These are phyloP conservation scores for Pogonophryne albipinna DNA, from an alignment of 2,797 vertebrate species.

Conservation along the genomic window DNA sequence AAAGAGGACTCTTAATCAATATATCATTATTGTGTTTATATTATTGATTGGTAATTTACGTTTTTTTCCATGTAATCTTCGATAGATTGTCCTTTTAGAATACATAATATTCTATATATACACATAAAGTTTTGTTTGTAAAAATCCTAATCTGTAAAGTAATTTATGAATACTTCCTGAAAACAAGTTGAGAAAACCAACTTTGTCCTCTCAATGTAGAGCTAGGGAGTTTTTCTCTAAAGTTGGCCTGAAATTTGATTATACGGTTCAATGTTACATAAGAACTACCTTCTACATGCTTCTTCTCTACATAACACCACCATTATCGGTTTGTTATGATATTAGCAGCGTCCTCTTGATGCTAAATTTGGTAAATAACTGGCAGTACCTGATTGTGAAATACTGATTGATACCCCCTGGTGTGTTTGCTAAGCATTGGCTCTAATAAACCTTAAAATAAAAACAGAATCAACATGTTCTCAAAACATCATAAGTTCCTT, in stretches of 20 bases:
- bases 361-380: slow-evolving; percentile 2
- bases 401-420: background rate
- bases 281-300: too few relatives aligned
- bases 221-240: background rate
- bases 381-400: background rate
- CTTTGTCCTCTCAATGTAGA: background rate
- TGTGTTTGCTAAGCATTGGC: slow-evolving; percentile 12
- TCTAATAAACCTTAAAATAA: background rate
- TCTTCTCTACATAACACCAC: background rate
- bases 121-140: background rate
- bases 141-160: background rate
- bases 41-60: background rate
- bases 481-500: slow-evolving; percentile 4
- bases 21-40: background rate
- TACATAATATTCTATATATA: too few relatives aligned
- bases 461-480: slow-evolving; percentile 3
- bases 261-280: background rate
- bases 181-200: too few relatives aligned
- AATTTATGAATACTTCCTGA: background rate
- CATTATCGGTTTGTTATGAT: background rate
- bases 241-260: slow-evolving; percentile 1
- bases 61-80: background rate
- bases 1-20: background rate
- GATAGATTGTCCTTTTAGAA: background rate
- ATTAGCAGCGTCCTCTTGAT: background rate